phyloP scores from a whole-genome alignment of 1,140 invertebrate species.

The Hormaphis cornu region DNA sequence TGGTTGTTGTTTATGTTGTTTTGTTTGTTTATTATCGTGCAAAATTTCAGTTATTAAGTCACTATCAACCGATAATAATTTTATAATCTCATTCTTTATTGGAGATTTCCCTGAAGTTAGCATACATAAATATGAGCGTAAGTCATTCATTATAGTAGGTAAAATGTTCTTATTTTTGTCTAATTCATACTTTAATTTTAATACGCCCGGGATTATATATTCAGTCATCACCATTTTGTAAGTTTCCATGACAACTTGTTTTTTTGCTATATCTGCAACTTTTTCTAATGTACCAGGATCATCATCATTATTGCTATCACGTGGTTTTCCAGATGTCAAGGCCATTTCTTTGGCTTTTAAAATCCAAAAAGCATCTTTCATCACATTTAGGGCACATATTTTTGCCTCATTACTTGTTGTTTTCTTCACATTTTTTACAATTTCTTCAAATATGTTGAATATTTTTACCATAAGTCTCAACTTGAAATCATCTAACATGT shows the following conservation, averaged over 20 bases:
- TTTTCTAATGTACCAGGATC: conserved; percentile 18
- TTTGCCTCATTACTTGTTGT: not conserved
- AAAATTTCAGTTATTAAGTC: not conserved
- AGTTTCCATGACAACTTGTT: conserved; percentile 8
- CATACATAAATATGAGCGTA: not conserved
- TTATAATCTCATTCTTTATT: not conserved
- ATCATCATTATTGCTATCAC: conserved; percentile 1
- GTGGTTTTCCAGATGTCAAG: conserved; percentile 12
- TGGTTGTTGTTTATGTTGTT: not conserved
- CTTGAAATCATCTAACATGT: conserved; percentile 17
- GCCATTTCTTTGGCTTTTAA: conserved; percentile 24
- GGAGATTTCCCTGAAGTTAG: conserved; percentile 2
- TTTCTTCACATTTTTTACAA: not conserved
- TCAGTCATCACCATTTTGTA: conserved; percentile 13
- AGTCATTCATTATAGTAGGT: not conserved
- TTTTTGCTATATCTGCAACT: conserved; percentile 13
- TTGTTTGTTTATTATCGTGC: not conserved
- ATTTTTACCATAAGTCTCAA: conserved; percentile 19
- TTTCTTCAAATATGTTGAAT: conserved; percentile 15
- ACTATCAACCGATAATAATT: conserved; percentile 4
- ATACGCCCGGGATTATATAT: not conserved
- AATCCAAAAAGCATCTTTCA: conserved; percentile 25
- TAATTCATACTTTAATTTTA: conserved; percentile 27
- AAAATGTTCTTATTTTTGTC: not conserved
- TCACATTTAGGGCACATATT: not conserved